Evolutionary conservation across 2,113 vertebrate species (phyloP).

Genomic region (Mystacornis crossleyi): DNA sequence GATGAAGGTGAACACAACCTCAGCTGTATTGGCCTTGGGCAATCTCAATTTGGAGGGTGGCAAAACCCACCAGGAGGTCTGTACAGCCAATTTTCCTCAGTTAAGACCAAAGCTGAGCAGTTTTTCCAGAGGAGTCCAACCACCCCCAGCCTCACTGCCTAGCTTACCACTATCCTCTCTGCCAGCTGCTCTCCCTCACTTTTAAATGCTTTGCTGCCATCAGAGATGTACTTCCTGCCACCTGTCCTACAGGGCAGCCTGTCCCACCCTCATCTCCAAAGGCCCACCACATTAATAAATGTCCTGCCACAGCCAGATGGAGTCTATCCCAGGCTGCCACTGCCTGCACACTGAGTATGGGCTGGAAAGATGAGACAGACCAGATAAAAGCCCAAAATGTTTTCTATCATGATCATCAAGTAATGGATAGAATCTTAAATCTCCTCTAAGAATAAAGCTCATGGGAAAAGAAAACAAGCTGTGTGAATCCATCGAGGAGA

Average conservation of each 20-base stretch:
- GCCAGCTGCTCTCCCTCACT: accelerated
- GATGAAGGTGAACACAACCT: background rate
- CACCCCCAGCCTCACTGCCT: accelerated
- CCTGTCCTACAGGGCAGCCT: background rate
- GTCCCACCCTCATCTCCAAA: background rate
- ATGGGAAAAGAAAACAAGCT: background rate
- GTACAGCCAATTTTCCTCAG: accelerated
- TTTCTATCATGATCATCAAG: background rate
- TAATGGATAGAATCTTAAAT: background rate
- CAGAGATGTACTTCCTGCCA: background rate
- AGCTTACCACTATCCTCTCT: accelerated
- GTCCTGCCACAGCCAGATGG: background rate
- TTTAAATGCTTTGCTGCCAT: background rate
- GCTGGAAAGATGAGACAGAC: background rate
- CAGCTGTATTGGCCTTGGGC: background rate
- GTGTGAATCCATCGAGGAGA: background rate
- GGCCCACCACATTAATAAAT: accelerated
- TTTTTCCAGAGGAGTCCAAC: accelerated
- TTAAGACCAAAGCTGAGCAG: accelerated
- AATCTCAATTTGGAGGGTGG: accelerated
- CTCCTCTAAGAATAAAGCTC: background rate
- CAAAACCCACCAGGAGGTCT: background rate
- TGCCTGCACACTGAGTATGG: accelerated
- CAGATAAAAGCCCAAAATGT: background rate
- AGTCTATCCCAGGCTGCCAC: background rate